Percentiles rank a stretch among this genome's conserved stretches.
Conservation (phyloP, 2,888 invertebrate genomes). For the Melinopterus prodromus region DNA sequence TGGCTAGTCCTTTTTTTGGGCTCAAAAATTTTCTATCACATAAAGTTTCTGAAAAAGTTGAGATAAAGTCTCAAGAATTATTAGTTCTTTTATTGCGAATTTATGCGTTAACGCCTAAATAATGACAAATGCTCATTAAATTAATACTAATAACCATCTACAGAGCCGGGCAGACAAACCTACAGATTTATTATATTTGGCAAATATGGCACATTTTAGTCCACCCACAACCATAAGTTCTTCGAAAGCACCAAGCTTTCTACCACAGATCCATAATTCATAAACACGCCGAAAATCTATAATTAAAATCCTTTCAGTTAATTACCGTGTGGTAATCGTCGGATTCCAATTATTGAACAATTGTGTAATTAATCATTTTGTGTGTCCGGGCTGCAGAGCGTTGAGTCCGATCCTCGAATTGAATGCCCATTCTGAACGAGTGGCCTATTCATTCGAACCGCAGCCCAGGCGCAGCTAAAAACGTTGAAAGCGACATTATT, state of each 20-base stretch:
- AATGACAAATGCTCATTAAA: no score
- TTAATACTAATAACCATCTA: no score
- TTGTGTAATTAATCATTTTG: background rate
- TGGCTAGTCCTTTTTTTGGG: no score
- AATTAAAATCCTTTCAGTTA: background rate
- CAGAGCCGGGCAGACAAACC: no score
- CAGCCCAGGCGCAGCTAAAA: background rate
- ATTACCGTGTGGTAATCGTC: background rate
- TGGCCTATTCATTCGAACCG: background rate
- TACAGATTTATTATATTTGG: no score
- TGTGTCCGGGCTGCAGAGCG: background rate
- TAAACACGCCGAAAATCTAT: background rate
- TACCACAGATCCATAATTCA: background rate
- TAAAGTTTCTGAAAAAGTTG: no score
- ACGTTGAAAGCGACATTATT: background rate
- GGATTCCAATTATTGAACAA: background rate
- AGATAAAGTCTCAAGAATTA: no score
- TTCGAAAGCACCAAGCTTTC: background rate
- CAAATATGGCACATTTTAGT: no score
- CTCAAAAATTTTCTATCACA: no score
- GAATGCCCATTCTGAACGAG: background rate
- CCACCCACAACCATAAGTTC: no score
- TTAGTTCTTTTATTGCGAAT: no score
- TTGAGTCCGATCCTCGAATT: background rate
- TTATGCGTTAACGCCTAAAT: no score